phyloP scores from a whole-genome alignment of 2,797 vertebrate genomes.

The Pipistrellus kuhlii region DNA sequence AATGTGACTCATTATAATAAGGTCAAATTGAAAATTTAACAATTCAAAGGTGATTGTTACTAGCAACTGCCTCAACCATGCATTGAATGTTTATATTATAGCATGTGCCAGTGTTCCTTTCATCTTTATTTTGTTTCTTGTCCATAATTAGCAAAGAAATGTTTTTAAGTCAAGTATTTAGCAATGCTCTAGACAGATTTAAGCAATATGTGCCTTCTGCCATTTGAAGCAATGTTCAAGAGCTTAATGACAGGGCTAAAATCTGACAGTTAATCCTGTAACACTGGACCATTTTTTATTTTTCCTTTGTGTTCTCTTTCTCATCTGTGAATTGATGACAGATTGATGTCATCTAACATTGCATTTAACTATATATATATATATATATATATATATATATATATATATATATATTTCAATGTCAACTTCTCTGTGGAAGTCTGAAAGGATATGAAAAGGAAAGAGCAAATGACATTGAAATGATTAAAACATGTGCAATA shows the following conservation, averaged over 20 bases:
- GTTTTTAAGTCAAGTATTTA: constrained; percentile 18
- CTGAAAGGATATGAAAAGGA: too few relatives aligned
- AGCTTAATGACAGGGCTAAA: background rate
- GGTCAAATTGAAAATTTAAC: constrained; percentile 26
- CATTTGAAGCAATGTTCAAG: background rate
- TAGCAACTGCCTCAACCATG: background rate
- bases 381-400: too few relatives aligned
- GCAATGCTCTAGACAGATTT: background rate
- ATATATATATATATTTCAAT: too few relatives aligned
- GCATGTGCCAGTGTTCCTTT: background rate
- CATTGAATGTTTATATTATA: constrained; percentile 24
- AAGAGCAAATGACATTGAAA: too few relatives aligned
- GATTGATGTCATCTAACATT: background rate
- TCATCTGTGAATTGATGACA: background rate
- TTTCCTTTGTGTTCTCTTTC: background rate
- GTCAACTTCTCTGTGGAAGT: too few relatives aligned
- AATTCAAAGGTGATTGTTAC: constrained; percentile 20
- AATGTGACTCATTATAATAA: constrained; percentile 19
- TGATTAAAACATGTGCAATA: background rate
- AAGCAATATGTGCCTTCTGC: background rate
- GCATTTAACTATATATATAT: background rate
- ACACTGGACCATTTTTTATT: background rate
- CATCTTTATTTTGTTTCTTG: constrained; percentile 2
- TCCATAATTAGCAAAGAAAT: background rate
- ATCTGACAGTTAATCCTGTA: background rate